Evolutionary conservation across 2,888 invertebrate species (phyloP), one percentile per base, ranked within the genome.

Genomic region (Cantharis rufa): DNA sequence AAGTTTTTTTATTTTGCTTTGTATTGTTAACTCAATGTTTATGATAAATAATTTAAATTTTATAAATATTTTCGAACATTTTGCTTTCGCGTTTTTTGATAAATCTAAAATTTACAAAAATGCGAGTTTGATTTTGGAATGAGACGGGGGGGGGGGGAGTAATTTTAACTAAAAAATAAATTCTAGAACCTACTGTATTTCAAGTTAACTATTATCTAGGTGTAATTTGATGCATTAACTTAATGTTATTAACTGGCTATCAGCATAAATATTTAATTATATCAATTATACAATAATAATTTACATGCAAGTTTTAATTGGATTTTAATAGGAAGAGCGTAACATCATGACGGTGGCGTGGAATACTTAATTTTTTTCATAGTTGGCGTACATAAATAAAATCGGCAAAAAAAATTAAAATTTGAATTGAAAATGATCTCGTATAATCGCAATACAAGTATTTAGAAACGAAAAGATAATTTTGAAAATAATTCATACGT

Each of bases 281-380:
- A 69, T 75, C 80, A 79, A 80, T 80, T 80, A 80, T 71, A 71
- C 74, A 70, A 70, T 21, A 15, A 64, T 72, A 62, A 80, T 80
- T 79, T 79, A 71, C 79, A 80, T 80, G 72, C 70, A 75, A 76
- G 68, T 64, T 62, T 68, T 75, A 71, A 75, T 75, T 75, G 27
- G 71, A 75, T 75, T 75, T 75, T 75, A 75, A 75, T 75, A 64
- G 21, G 62, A 69, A 61, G 62, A 69, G 27, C 27, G 62, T 69
- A 73, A 32, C 69, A 32, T 69, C 72, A 48, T 48, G 48, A 48
- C 72, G 32, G n/a, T 72, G 21, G 73, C 73, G 73, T 73, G 73
- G 73, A 73, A 69, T 72, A 66, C 62, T 73, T 69, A 62, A 62
- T 62, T 62, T 28, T n/a, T 27, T 48, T 48, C 48, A n/a, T 48